phyloP scores from a whole-genome alignment of 2,797 vertebrate species.

The Adelosebastes latens region DNA sequence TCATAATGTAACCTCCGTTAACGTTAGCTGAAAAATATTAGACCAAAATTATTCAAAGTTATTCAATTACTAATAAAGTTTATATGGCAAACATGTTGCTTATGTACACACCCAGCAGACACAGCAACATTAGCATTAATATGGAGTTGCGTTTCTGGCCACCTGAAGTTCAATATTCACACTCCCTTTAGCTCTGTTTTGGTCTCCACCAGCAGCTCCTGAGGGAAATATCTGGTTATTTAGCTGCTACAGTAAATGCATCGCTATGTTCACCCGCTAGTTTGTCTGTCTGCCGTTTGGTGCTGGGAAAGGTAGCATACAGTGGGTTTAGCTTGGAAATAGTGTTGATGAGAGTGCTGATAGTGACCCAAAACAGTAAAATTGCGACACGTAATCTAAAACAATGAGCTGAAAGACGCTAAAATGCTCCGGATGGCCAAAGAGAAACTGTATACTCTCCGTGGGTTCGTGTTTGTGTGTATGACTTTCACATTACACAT shows the following conservation, averaged over 20 bases:
- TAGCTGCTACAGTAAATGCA: no score
- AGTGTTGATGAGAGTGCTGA: neutral
- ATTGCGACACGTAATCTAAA: neutral
- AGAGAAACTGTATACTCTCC: neutral
- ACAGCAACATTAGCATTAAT: neutral
- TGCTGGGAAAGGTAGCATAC: no score
- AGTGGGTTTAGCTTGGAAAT: no score
- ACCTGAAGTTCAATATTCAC: no score
- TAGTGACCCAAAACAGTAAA: neutral
- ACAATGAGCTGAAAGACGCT: neutral
- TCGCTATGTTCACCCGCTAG: no score
- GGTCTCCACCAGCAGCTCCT: no score
- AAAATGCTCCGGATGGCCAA: fast-evolving
- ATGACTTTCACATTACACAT: neutral
- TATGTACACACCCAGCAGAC: neutral
- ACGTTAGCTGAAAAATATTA: neutral
- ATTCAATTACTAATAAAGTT: no score
- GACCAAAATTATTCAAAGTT: neutral
- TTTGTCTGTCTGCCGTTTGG: no score
- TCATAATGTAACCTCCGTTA: no score
- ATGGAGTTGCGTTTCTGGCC: neutral
- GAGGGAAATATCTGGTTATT: no score
- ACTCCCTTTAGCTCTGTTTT: no score
- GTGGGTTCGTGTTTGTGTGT: neutral
- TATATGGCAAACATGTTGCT: neutral